Percentiles rank a stretch among this genome's conserved stretches.
Conservation (phyloP, 1,140 invertebrate genomes). For the Drosophila parabipectinata region DNA sequence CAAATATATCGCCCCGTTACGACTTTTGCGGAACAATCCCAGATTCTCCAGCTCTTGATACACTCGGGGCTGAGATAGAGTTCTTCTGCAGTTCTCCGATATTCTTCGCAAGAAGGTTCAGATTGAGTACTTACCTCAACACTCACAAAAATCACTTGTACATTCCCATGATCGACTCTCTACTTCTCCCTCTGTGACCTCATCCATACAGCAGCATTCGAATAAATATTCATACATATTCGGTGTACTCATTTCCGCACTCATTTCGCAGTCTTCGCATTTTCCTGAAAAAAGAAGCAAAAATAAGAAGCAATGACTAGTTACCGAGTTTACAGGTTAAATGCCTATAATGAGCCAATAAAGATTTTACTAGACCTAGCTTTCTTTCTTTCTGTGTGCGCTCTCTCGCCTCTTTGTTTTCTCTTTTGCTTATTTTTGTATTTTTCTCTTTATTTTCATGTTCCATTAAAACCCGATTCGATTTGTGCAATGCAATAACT, state of each 20-base stretch:
- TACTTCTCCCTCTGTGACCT: constrained; percentile 8
- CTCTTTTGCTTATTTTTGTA: constrained; percentile 81
- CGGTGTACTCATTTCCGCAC: constrained; percentile 32
- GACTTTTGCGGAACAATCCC: constrained; percentile 22
- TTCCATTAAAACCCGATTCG: constrained; percentile 79
- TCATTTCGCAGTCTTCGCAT: constrained; percentile 26
- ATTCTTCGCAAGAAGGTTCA: too few relatives aligned
- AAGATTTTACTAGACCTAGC: constrained; percentile 13
- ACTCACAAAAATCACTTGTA: constrained; percentile 39
- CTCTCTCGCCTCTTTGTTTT: constrained; percentile 76
- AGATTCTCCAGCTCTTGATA: constrained; percentile 16
- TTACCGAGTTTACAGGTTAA: background rate
- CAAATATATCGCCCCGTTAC: constrained; percentile 50
- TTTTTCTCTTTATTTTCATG: constrained; percentile 84
- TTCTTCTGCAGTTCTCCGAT: too few relatives aligned
- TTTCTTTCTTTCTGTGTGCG: constrained; percentile 41
- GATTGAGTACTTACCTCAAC: constrained; percentile 2
- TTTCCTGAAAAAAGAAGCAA: background rate
- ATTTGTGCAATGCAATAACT: constrained; percentile 77
- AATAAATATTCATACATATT: constrained; percentile 7
- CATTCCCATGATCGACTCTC: constrained; percentile 25
- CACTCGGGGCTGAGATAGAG: background rate
- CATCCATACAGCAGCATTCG: constrained; percentile 22
- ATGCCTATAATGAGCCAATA: background rate
- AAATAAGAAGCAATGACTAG: background rate